Evolutionary conservation across 2,797 vertebrate species (phyloP), one percentile per base, ranked within the genome.

Genomic region (Linurgus olivaceus): DNA sequence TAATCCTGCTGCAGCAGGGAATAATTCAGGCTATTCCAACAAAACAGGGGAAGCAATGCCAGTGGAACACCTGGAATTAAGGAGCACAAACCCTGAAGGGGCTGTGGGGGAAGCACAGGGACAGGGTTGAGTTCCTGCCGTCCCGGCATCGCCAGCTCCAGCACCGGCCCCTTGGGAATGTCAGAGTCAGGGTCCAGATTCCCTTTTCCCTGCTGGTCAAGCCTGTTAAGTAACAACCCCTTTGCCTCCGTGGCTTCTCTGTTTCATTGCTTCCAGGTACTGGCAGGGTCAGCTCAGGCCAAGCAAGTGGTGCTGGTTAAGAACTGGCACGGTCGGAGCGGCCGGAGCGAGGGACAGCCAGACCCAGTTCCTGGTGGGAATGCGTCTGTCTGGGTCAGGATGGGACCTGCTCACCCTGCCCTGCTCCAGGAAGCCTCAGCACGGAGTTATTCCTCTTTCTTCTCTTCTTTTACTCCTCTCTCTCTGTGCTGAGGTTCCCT

Each of bases 251-350:
- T 84, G 87, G 87, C 82, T 62, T 48, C 70, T 89, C 48, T 68
- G 21, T 14, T 87, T 93, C 70, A 61, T 95, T 78, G 87, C 35
- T 88, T 94, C 94, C 87, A 95, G 89, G 91, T 94, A 80, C 58
- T 2, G 8, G 47, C 5, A 0, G 58, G 93, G 93, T 96, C 96
- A 93, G 82, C 85, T 54, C 62, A 40, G 96, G 95, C 79, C 92
- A 9, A 24, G 91, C 91, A 47, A 91, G 59, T 94, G 94, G 82
- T 76, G 70, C 75, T 96, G 89, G 47, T 96, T 96, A 96, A 58
- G 26, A 52, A 1, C 79, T 91, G 96, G 92, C 89, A 55, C 5
- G 0, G 1, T 9, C 19, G 0, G 57, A 92, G 65, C 52, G 42
- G 88, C 57, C 3, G 1, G 54, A 89, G 81, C 1, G 3, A 44